Conservation (phyloP, 2,113 vertebrate species). For the Geothlypis trichas region DNA sequence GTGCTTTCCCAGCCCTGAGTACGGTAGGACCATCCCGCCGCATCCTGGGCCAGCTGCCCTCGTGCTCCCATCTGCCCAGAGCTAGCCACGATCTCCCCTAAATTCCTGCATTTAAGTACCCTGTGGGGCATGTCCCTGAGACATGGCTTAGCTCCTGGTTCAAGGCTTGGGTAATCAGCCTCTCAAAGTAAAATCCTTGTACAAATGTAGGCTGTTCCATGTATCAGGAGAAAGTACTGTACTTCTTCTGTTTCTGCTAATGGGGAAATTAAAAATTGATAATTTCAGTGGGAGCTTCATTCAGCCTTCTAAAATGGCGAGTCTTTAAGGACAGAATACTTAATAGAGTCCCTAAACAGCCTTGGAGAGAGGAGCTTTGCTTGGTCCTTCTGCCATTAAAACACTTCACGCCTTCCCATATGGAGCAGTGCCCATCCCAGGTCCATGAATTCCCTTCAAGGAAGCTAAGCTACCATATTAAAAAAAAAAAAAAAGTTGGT, state of each 20-base stretch:
- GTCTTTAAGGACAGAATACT: background rate
- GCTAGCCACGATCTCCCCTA: background rate
- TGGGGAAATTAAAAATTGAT: constrained; percentile 53
- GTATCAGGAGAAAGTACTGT: background rate
- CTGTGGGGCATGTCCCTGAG: background rate
- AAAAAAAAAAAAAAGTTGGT: background rate
- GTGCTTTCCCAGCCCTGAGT: background rate
- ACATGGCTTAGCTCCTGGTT: background rate
- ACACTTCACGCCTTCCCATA: background rate
- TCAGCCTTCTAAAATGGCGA: background rate
- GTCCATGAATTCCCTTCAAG: background rate
- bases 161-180: background rate
- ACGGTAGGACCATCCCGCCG: background rate
- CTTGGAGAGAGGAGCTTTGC: background rate
- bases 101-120: background rate
- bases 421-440: background rate
- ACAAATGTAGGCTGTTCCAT: background rate
- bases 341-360: background rate
- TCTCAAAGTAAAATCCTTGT: background rate
- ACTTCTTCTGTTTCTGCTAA: constrained; percentile 29
- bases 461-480: background rate
- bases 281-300: background rate
- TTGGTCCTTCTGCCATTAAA: background rate
- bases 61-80: background rate
- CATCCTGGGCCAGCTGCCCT: background rate